phyloP scores from a whole-genome alignment of 1,140 invertebrate genomes.

The Parasteatoda tepidariorum region DNA sequence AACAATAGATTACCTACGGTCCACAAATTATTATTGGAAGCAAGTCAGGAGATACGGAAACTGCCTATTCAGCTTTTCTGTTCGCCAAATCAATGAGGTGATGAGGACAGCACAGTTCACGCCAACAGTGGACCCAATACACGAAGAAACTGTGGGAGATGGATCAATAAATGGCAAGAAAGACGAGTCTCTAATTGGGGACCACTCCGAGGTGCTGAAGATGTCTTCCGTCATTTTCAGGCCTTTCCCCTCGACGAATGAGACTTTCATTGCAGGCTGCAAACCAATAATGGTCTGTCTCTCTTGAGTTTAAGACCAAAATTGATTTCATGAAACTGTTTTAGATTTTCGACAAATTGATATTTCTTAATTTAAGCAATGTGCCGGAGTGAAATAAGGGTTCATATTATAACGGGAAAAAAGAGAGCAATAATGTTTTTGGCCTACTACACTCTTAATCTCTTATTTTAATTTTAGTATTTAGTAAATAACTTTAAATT shows the following conservation, averaged over 20 bases:
- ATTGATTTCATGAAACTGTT: no score
- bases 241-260: neutral
- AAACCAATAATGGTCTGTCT: neutral
- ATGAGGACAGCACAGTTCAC: neutral
- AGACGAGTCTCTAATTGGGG: conserved; percentile 16
- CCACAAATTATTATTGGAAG: no score
- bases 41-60: no score
- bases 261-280: neutral
- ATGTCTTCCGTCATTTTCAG: conserved; percentile 12
- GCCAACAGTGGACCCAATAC: neutral
- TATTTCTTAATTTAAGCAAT: no score
- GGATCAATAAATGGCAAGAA: conserved; percentile 3
- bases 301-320: neutral
- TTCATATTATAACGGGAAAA: no score
- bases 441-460: no score
- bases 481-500: no score
- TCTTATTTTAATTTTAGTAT: no score
- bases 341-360: no score
- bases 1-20: no score
- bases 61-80: neutral
- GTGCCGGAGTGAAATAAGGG: no score
- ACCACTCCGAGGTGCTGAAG: neutral
- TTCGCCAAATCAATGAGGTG: neutral
- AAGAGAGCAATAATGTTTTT: no score
- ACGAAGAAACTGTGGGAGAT: neutral